phyloP scores from a whole-genome alignment of 2,888 invertebrate species.

The Drosophila atripex region DNA sequence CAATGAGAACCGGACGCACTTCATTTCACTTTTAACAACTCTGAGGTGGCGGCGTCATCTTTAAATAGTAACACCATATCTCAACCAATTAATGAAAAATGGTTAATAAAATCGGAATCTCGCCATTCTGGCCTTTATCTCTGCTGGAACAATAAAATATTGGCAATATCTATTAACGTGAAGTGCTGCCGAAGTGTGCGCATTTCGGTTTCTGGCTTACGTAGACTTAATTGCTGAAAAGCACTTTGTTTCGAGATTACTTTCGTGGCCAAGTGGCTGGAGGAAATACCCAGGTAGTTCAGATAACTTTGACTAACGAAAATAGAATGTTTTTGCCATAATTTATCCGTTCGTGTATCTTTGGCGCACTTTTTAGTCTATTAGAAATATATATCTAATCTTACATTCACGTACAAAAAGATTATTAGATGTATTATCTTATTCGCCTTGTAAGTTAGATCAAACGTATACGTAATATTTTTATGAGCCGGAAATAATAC shows the following conservation, averaged over 20 bases:
- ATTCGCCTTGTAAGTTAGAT: too few relatives aligned
- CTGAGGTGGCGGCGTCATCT: slow-evolving; percentile 15
- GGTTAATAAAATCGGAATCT: slow-evolving; percentile 27
- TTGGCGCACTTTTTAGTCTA: slow-evolving; percentile 1
- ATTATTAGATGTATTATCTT: background rate
- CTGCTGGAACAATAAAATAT: slow-evolving; percentile 13
- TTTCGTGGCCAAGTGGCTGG: slow-evolving; percentile 28
- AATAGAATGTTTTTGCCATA: slow-evolving; percentile 13
- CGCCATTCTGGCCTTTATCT: slow-evolving; percentile 30
- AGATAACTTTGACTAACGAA: slow-evolving; percentile 21
- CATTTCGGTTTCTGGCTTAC: slow-evolving; percentile 19
- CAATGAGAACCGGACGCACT: slow-evolving; percentile 55
- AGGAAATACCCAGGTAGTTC: slow-evolving; percentile 25
- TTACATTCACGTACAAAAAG: background rate
- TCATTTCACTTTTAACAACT: slow-evolving; percentile 62
- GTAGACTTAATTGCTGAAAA: slow-evolving; percentile 37
- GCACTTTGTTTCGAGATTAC: slow-evolving; percentile 23
- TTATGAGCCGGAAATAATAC: too few relatives aligned
- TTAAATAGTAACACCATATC: slow-evolving; percentile 59
- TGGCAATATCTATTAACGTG: slow-evolving; percentile 33
- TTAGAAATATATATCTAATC: slow-evolving; percentile 1
- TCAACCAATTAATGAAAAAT: slow-evolving; percentile 58
- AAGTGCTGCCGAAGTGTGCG: slow-evolving; percentile 24
- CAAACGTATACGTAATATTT: too few relatives aligned
- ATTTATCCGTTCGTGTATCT: slow-evolving; percentile 17